These are phyloP conservation scores for Nipponacmea schrenckii DNA, from an alignment of 2,888 invertebrate genomes.

Conservation along the genomic window DNA sequence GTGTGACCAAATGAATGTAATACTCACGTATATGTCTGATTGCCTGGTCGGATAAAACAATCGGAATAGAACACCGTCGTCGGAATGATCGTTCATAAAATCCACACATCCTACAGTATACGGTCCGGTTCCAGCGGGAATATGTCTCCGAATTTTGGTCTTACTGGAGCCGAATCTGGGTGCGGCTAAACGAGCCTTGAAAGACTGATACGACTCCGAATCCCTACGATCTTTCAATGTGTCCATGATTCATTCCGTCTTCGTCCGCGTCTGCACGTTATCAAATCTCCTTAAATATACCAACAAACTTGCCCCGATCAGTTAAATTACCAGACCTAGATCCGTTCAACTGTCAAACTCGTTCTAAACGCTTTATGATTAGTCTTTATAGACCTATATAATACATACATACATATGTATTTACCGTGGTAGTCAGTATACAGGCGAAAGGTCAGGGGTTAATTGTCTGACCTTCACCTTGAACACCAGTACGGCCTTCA, in stretches of 20 bases:
- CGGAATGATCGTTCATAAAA: constrained; percentile 72
- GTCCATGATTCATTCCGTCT: no score
- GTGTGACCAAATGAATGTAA: no score
- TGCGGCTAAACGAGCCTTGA: background rate
- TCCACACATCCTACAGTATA: constrained; percentile 74
- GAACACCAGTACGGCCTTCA: no score
- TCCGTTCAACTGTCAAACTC: constrained; percentile 8
- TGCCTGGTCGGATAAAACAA: constrained; percentile 73
- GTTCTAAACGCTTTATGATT: background rate
- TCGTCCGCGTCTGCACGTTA: no score
- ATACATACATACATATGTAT: no score
- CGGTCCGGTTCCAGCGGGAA: constrained; percentile 65
- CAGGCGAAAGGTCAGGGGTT: no score
- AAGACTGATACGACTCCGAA: no score
- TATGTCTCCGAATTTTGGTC: constrained; percentile 44
- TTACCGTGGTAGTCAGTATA: no score
- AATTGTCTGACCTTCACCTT: no score
- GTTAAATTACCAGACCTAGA: constrained; percentile 8
- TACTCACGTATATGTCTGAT: constrained; percentile 68
- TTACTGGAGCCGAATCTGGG: background rate
- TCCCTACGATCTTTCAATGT: no score
- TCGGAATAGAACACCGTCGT: constrained; percentile 72
- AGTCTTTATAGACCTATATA: no score
- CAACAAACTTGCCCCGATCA: background rate
- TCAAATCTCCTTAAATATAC: no score